Evolutionary conservation across 1,140 invertebrate genomes (phyloP), one percentile per base, ranked within the genome.

Genomic region (Temnothorax nylanderi): DNA sequence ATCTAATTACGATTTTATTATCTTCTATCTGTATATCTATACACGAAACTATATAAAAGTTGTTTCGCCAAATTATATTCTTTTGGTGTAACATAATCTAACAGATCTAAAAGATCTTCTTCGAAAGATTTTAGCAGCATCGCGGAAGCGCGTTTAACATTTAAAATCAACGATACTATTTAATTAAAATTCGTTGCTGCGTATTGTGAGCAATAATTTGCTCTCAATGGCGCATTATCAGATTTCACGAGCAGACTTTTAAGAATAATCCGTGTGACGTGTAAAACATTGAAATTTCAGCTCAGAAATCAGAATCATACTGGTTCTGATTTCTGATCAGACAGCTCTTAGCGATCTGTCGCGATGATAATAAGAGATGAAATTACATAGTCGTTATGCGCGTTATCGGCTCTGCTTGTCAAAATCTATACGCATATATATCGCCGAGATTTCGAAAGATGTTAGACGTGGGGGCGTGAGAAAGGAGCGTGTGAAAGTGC

Each of bases 401-500:
- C 54, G 58, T 77, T 85, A 85, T 85, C 74, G 21, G 18, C 11
- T 54, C 2, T 8, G 56, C 34, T 34, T 21, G 60, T 85, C 71
- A 32, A 76, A 77, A 78, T 78, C 51, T 78, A 75, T n/a, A 58
- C 37, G 18, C 34, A 8, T 58, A 41, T 32, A 47, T 64, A 60
- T 58, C 69, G 11, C 44, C 60, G 58, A 4, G 62, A 65, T 89
- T 87, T 87, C 69, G 89, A 76, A 87, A 90, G 58, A 3, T 21
- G 1, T 37, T 47, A 74, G 6, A n/a, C 32, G 26, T n/a, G 58
- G 34, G 77, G 72, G 76, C 88, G 88, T 89, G 89, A 80, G 89
- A 89, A 89, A 76, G 69, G 67, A 56, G 74, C 80, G 60, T 62
- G 84, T 56, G 81, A 88, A 82, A 80, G 21, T 44, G 6, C 49